Conservation (phyloP, 2,797 vertebrate species). For the Prunella strophiata region DNA sequence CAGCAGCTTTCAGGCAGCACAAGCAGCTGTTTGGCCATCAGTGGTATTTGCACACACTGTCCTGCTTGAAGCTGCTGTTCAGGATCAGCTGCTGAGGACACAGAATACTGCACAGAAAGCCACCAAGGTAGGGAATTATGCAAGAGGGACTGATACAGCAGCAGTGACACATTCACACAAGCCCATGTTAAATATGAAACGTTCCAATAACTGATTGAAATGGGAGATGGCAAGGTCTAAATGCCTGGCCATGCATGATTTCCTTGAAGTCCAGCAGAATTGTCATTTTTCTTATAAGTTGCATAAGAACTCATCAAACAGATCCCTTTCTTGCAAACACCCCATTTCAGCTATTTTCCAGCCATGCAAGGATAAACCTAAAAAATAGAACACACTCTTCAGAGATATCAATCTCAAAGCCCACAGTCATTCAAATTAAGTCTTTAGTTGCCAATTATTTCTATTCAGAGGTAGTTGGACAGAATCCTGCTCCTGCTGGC, state of each 20-base stretch:
- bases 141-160: not conserved
- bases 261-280: not conserved
- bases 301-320: not conserved
- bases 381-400: not conserved
- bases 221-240: not conserved
- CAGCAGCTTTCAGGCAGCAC: not conserved
- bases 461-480: not conserved
- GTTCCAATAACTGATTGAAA: too few relatives aligned
- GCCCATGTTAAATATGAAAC: not conserved
- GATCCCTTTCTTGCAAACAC: not conserved
- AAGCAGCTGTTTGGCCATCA: not conserved
- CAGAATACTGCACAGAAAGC: not conserved
- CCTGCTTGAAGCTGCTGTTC: not conserved
- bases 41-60: not conserved
- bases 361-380: not conserved
- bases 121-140: not conserved
- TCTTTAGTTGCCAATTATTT: not conserved
- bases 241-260: fast-evolving
- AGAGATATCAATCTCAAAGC: not conserved
- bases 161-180: not conserved
- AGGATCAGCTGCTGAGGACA: not conserved
- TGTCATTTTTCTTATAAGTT: not conserved
- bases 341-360: not conserved
- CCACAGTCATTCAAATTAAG: not conserved
- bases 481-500: not conserved